These are phyloP conservation scores for Semaprochilodus insignis DNA, from an alignment of 2,797 vertebrate genomes.

Conservation along the genomic window DNA sequence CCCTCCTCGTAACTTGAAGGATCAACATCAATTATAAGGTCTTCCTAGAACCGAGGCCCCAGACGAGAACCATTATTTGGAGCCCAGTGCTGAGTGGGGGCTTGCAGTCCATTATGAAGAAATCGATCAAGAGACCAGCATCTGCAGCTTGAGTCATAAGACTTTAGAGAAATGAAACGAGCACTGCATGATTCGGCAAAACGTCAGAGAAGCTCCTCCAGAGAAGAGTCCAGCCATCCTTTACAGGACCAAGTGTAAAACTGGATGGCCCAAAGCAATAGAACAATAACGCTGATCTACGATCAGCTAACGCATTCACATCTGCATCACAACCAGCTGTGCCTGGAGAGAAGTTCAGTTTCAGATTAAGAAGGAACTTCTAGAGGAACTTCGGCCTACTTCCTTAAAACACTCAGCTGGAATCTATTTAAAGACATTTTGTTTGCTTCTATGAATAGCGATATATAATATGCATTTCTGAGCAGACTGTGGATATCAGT, in stretches of 20 bases:
- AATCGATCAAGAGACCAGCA: background rate
- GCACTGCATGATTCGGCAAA: background rate
- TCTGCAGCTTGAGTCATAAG: background rate
- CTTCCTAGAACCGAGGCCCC: too few species aligned
- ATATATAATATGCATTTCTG: too few species aligned
- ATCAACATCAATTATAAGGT: too few species aligned
- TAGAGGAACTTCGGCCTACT: background rate
- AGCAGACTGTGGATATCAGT: too few species aligned
- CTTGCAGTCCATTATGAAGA: background rate
- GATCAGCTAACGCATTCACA: background rate
- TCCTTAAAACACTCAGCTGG: background rate
- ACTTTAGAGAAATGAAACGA: conserved; percentile 1
- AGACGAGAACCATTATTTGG: background rate
- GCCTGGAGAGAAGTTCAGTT: background rate
- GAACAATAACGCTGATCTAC: background rate
- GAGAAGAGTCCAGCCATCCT: background rate
- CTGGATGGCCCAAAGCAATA: background rate
- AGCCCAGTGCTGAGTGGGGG: background rate
- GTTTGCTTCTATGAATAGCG: too few species aligned
- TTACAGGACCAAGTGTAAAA: background rate
- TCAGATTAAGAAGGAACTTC: background rate
- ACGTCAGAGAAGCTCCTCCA: background rate
- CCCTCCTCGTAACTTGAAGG: too few species aligned
- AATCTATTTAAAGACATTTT: background rate
- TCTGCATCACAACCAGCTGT: background rate